Evolutionary conservation across 2,113 vertebrate genomes (phyloP).

Genomic region (Lichenostomus cassidix): DNA sequence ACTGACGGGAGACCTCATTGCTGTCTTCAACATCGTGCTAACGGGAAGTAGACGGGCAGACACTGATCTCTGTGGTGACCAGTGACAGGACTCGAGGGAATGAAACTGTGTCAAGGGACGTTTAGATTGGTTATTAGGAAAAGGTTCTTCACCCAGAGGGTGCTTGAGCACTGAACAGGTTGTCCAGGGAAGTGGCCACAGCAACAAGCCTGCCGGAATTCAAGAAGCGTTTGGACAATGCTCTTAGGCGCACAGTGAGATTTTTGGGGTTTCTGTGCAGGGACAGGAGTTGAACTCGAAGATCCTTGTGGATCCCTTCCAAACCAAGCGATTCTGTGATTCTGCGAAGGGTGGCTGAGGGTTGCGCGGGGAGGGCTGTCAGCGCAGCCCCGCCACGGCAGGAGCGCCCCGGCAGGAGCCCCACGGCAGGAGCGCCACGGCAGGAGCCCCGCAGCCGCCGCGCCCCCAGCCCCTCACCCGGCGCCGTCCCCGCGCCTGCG

Average conservation of each 20-base stretch:
- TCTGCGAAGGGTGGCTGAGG: accelerated
- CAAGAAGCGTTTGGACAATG: background rate
- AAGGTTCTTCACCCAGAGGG: background rate
- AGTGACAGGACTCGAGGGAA: background rate
- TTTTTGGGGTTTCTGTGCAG: background rate
- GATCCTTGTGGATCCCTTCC: no score
- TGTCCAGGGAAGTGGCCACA: background rate
- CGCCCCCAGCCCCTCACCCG: accelerated
- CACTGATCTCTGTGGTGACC: background rate
- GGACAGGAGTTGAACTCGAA: no score
- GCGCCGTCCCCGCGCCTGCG: background rate
- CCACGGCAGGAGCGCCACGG: accelerated
- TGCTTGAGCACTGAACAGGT: background rate
- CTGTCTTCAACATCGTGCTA: background rate
- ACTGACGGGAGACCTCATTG: background rate
- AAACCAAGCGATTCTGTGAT: accelerated
- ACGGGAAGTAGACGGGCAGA: background rate
- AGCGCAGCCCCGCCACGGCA: accelerated
- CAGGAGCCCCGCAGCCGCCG: accelerated
- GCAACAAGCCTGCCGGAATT: background rate
- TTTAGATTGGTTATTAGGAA: background rate
- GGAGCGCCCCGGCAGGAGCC: accelerated
- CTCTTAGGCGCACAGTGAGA: background rate
- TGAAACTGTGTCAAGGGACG: background rate
- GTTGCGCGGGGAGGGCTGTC: accelerated